Base-by-base conservation (phyloP, 2,888 invertebrate species). In the Pheosia gnoma region DNA sequence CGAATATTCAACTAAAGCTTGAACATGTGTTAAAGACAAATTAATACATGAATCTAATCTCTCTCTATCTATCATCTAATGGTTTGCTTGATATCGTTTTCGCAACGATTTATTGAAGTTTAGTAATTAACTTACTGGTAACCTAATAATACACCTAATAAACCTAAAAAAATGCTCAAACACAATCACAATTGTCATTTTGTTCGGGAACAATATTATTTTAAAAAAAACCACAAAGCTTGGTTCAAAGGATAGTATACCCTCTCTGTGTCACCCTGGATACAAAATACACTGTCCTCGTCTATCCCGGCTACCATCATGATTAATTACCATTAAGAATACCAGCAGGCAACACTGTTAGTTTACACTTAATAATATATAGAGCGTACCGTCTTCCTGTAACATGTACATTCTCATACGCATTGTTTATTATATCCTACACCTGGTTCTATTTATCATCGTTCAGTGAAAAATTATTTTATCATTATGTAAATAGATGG, bases 401-500 rank as follows among this genome's bases (percentile, higher is more conserved):
- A 25, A 74, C 64, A 58, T 71, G 74, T 63, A 66, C 61, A 57
- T 66, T 67, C 59, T 75, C 70, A 67, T 68, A 66, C 63, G 57
- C 45, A 57, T 45, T n/a, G 25, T 60, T 52, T 76, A 74, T 74
- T 62, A 63, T 62, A 69, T 47, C 37, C 43, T 45, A 43, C 51
- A 53, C 59, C 53, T 59, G 43, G 53, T 37, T 39, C 55, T 39
- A 55, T 55, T 55, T 55, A 55, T 55, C 53, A 69, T 63, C 65
- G 49, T 57, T 61, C 59, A 60, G 52, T 54, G 67, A 63, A 63
- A 66, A 68, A 67, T 65, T 59, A 66, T 56, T 64, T 54, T 47
- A 56, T 39, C 25, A 43, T 58, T 62, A 59, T 61, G 63, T 72
- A 70, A 73, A 68, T 69, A 77, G 70, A 79, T 79, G 80, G 77